Base-by-base conservation (phyloP, 2,113 vertebrate species). In the Sylvietta virens region DNA sequence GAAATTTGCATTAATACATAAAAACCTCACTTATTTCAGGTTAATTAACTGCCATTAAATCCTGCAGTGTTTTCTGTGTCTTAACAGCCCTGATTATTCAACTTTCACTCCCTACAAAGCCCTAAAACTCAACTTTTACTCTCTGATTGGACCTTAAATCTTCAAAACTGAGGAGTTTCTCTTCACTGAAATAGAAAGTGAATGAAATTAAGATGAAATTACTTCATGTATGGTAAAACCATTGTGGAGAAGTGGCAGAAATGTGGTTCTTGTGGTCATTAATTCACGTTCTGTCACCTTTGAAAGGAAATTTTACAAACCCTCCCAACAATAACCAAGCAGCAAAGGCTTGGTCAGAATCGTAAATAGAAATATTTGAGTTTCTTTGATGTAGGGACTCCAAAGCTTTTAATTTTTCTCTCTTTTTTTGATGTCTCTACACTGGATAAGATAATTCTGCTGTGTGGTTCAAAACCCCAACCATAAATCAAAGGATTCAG, bases 401-500 rank as follows among this genome's bases (percentile, higher is more conserved):
- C 19, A 85, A 91, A 88, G 31, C 17, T 50, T 47, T 57, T 90
- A 3, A 33, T 84, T 57, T 73, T 51, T 28, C 10, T 26, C 27
- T 18, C 22, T 22, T 57, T 33, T 70, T 33, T 82, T 61, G 39
- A 16, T 86, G 83, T 76, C 84, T 84, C 33, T 21, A 72, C 50
- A 61, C 79, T 53, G 42, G 72, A 50, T 81, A 62, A 96, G 70
- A 57, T 76, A 74, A 30, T 95, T 89, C 69, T 45, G 58, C 42
- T 67, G 39, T 4, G 9, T 28, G 37, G 65, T 79, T 96, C 85
- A 54, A 81, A 88, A 90, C 72, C 58, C 78, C 39, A 4, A 44
- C 53, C n/a, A 37, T 90, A 93, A 96, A 96, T 94, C 81, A 91
- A 94, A 87, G 61, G 40, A 23, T 84, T 95, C 60, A 57, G 81